Conservation (phyloP, 2,797 vertebrate genomes). For the Lutra lutra region DNA sequence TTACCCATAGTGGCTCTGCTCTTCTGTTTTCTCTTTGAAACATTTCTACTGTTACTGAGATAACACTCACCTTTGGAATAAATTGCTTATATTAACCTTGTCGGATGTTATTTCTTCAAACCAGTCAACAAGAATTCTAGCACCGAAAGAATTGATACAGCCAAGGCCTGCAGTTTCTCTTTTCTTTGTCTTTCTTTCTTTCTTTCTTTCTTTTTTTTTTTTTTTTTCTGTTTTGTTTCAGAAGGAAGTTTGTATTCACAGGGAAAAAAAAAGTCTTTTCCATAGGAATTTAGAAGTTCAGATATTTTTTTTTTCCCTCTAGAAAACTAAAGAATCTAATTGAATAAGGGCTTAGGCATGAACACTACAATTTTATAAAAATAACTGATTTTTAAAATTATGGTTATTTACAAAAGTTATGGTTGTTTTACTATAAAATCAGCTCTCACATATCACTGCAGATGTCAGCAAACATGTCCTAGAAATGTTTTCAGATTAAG, state of each 20-base stretch:
- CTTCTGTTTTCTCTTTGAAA: neutral
- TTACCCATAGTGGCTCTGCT: neutral
- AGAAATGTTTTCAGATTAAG: slow-evolving; percentile 8
- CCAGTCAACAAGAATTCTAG: neutral
- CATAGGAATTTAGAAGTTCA: neutral
- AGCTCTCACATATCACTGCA: neutral
- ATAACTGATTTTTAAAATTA: neutral
- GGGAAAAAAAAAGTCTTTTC: neutral
- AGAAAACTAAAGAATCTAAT: neutral
- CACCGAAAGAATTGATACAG: neutral
- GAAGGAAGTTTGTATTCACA: neutral
- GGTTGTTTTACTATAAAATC: neutral
- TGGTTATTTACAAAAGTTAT: neutral
- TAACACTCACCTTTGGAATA: slow-evolving; percentile 60
- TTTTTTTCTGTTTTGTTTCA: no score
- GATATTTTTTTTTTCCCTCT: neutral
- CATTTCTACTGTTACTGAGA: slow-evolving; percentile 33
- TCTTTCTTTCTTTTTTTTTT: no score
- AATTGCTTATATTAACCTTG: slow-evolving; percentile 49
- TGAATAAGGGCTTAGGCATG: neutral
- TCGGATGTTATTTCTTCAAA: slow-evolving; percentile 58
- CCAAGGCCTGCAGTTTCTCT: neutral
- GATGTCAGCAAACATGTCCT: neutral
- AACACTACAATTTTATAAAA: neutral
- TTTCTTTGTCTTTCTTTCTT: no score